These are phyloP conservation scores for Eubasilissa splendida DNA, from an alignment of 2,888 invertebrate species.

Conservation along the genomic window DNA sequence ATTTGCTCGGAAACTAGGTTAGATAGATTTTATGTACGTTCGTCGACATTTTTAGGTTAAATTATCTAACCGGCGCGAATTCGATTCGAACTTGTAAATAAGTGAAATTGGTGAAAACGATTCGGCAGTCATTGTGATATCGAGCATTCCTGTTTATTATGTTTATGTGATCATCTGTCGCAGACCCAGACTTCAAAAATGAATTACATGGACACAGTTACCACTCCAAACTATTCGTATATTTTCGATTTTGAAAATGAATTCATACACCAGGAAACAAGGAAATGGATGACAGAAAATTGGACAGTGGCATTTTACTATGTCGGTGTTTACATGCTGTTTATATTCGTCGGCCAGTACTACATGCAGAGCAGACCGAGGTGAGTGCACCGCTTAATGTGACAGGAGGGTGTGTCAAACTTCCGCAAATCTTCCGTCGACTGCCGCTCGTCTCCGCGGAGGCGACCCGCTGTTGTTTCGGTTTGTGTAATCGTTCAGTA, in stretches of 20 bases:
- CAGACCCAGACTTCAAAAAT: slow-evolving; percentile 65
- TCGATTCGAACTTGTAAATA: slow-evolving; percentile 40
- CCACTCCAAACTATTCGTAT: slow-evolving; percentile 92
- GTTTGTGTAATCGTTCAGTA: slow-evolving; percentile 6
- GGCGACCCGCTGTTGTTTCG: neutral
- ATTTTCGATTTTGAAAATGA: slow-evolving; percentile 96
- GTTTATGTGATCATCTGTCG: slow-evolving; percentile 58
- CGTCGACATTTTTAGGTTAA: slow-evolving; percentile 51
- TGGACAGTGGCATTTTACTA: slow-evolving; percentile 96
- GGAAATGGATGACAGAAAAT: slow-evolving; percentile 96
- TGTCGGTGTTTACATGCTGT: slow-evolving; percentile 91
- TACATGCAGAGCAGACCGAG: slow-evolving; percentile 94
- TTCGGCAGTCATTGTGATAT: slow-evolving; percentile 40
- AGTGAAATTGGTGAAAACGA: slow-evolving; percentile 48
- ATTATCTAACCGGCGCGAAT: slow-evolving; percentile 51
- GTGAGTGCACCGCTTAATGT: slow-evolving; percentile 61
- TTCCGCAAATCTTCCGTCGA: slow-evolving; percentile 9
- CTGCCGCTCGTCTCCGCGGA: neutral
- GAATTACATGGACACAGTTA: slow-evolving; percentile 72
- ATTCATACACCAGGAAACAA: slow-evolving; percentile 90
- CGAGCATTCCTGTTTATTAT: slow-evolving; percentile 35
- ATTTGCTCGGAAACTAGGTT: slow-evolving; percentile 39
- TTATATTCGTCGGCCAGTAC: slow-evolving; percentile 94
- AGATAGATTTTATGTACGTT: slow-evolving; percentile 21
- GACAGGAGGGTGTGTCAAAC: slow-evolving; percentile 45